These are phyloP conservation scores for Corvus moneduloides DNA, from an alignment of 2,113 vertebrate species.

Conservation along the genomic window DNA sequence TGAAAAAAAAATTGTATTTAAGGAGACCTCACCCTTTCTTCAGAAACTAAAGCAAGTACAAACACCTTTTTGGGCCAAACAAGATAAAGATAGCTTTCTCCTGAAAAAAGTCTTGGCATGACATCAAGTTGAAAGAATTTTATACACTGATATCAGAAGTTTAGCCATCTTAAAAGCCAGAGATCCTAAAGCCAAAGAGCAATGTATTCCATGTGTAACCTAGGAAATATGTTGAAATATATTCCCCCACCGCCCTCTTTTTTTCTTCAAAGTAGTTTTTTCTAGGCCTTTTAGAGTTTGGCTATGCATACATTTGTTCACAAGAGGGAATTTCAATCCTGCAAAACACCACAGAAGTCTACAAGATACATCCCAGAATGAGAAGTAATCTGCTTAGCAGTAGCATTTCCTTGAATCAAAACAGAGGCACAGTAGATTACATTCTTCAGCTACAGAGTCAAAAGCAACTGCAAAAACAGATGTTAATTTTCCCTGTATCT, in stretches of 20 bases:
- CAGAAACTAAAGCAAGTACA: conserved; percentile 44
- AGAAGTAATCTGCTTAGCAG: background rate
- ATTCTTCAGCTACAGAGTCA: background rate
- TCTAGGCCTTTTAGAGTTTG: background rate
- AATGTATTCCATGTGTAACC: background rate
- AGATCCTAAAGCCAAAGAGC: background rate
- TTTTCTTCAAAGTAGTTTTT: background rate
- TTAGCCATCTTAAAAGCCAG: background rate
- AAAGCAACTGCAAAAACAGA: background rate
- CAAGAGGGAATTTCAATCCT: background rate
- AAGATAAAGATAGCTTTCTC: conserved; percentile 25
- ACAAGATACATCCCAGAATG: background rate
- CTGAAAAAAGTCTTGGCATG: background rate
- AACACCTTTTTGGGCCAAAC: conserved; percentile 43
- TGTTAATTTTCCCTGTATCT: background rate
- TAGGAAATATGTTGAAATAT: background rate
- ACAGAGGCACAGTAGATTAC: background rate
- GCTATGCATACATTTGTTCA: background rate
- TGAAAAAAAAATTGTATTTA: background rate
- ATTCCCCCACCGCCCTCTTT: background rate
- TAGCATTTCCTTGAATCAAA: background rate
- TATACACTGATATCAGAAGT: background rate
- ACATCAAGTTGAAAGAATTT: background rate
- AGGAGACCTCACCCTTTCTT: conserved; percentile 41
- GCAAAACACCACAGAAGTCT: background rate